Percentiles rank a stretch among this genome's conserved stretches.
Evolutionary conservation across 2,113 vertebrate species (phyloP).

Genomic region (Varanus salvator): DNA sequence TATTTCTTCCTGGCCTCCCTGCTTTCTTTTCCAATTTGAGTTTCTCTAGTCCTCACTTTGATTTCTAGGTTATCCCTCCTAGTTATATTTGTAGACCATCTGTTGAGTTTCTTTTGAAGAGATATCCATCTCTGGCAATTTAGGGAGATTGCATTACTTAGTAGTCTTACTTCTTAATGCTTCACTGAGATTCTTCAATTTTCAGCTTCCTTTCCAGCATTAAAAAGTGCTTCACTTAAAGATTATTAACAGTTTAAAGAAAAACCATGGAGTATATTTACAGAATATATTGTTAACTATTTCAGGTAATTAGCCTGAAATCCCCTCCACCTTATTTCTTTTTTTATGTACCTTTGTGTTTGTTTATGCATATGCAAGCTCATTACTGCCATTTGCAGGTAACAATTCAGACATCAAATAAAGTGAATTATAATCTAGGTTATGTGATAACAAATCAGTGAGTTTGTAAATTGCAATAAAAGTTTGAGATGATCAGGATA

Average conservation of each 20-base stretch:
- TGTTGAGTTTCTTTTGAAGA: constrained; percentile 33
- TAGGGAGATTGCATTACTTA: constrained; percentile 25
- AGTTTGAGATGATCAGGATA: not conserved
- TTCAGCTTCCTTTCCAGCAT: constrained; percentile 58
- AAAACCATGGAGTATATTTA: not conserved
- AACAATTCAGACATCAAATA: not conserved
- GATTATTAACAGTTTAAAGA: not conserved
- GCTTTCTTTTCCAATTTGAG: not conserved
- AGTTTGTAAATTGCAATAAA: not conserved
- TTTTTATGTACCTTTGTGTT: not conserved
- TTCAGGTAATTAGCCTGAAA: not conserved
- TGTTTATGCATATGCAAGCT: too few relatives aligned
- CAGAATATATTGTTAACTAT: not conserved
- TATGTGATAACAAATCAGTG: not conserved
- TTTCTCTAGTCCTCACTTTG: not conserved
- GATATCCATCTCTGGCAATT: not conserved
- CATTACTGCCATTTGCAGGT: too few relatives aligned
- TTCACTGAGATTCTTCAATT: constrained; percentile 55
- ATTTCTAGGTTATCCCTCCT: not conserved
- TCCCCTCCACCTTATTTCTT: too few relatives aligned
- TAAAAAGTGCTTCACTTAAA: not conserved
- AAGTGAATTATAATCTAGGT: not conserved
- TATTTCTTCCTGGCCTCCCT: not conserved
- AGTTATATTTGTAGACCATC: not conserved
- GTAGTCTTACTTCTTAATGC: constrained; percentile 27